Conservation (phyloP, 2,797 vertebrate species). For the Staurois parvus region DNA sequence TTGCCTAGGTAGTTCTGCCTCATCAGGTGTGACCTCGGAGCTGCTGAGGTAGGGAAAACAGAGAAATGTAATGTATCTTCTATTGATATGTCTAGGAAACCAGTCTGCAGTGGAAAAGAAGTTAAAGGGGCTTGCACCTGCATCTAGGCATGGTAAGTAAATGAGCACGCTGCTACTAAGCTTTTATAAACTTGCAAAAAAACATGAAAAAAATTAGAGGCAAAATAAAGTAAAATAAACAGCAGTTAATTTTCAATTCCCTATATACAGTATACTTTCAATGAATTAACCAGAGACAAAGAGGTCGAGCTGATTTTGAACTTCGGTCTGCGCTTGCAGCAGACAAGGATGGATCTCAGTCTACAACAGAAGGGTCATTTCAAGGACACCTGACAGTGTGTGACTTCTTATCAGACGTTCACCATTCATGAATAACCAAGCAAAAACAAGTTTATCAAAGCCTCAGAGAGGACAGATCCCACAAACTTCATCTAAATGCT, state of each 20-base stretch:
- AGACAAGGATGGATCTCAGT: slow-evolving; percentile 42
- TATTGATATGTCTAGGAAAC: no score
- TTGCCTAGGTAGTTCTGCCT: no score
- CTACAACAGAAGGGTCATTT: slow-evolving; percentile 33
- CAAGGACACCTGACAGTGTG: slow-evolving; percentile 48
- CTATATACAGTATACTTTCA: neutral
- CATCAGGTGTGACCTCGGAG: no score
- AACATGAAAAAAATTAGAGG: neutral
- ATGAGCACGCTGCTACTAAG: no score
- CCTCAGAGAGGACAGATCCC: slow-evolving; percentile 40
- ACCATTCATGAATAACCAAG: slow-evolving; percentile 58
- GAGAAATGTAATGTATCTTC: no score
- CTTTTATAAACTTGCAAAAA: neutral
- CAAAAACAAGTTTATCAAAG: slow-evolving; percentile 54
- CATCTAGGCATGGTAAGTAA: no score
- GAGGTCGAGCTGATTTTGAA: slow-evolving; percentile 17
- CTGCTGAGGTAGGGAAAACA: no score
- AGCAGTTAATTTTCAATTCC: neutral
- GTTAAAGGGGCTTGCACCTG: no score
- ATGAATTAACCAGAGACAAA: slow-evolving; percentile 21
- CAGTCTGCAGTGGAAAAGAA: no score
- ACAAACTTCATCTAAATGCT: slow-evolving; percentile 61
- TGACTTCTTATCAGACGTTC: slow-evolving; percentile 55
- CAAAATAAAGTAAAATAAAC: neutral
- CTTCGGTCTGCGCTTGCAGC: slow-evolving; percentile 30